Percentiles rank a stretch among this genome's conserved stretches.
These are phyloP conservation scores for Meteorus sp. DNA, from an alignment of 1,140 invertebrate species.

Conservation along the genomic window DNA sequence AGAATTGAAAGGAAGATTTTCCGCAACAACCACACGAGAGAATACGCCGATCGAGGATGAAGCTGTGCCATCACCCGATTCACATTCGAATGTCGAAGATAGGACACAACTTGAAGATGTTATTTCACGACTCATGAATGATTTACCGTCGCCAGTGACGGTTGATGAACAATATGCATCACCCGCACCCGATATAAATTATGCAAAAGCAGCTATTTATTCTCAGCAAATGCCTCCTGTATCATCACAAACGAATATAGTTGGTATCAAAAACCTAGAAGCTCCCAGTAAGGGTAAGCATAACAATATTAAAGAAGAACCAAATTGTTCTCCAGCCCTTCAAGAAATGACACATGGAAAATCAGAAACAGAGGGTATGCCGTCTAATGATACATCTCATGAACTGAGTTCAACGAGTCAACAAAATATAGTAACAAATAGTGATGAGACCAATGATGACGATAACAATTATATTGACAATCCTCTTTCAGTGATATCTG, in stretches of 20 bases:
- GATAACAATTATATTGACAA: too few species aligned
- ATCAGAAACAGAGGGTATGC: too few species aligned
- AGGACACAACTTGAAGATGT: constrained; percentile 67
- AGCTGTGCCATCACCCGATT: neutral
- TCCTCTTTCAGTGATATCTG: too few species aligned
- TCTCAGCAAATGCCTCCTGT: constrained; percentile 48
- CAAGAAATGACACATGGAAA: too few species aligned
- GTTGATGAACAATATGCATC: constrained; percentile 34
- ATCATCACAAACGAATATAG: constrained; percentile 39
- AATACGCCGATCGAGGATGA: constrained; percentile 13
- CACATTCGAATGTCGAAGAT: constrained; percentile 63
- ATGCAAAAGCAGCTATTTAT: constrained; percentile 46
- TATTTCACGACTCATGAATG: constrained; percentile 69
- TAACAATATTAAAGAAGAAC: constrained; percentile 20
- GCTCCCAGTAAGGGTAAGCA: constrained; percentile 13
- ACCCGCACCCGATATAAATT: constrained; percentile 44
- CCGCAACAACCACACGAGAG: constrained; percentile 57
- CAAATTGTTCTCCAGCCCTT: constrained; percentile 14
- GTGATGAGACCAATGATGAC: too few species aligned
- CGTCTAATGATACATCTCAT: too few species aligned
- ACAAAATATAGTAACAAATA: too few species aligned
- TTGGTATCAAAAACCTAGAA: constrained; percentile 43
- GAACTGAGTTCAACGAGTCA: too few species aligned
- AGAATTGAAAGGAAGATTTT: constrained; percentile 74
- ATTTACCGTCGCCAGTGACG: constrained; percentile 59